Evolutionary conservation across 1,140 invertebrate species (phyloP).

Genomic region (Procambarus virginalis): DNA sequence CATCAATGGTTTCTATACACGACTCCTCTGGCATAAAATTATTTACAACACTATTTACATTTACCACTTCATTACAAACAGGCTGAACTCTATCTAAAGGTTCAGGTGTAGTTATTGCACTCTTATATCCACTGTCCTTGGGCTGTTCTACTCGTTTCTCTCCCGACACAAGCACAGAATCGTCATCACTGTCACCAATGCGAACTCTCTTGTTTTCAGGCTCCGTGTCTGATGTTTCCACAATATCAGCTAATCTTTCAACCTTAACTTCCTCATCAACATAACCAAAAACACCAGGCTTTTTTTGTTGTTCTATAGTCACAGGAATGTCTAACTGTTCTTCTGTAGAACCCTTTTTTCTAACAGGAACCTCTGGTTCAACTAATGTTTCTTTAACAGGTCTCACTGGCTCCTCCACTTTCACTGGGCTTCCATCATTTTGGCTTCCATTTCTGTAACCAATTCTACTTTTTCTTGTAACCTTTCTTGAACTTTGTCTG

Average conservation of each 20-base stretch:
- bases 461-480: not conserved
- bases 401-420: not conserved
- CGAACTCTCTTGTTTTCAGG: conserved; percentile 58
- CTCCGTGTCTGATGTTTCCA: conserved; percentile 63
- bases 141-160: conserved; percentile 66
- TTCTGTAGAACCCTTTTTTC: conserved; percentile 2
- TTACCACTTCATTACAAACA: conserved; percentile 30
- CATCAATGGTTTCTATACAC: conserved; percentile 30
- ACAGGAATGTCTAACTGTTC: conserved; percentile 8
- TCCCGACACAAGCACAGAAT: conserved; percentile 13
- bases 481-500: conserved; percentile 9
- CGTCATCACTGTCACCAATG: conserved; percentile 64
- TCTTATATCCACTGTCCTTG: conserved; percentile 70
- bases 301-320: conserved; percentile 7
- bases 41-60: conserved; percentile 65
- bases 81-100: conserved; percentile 65
- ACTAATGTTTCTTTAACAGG: not conserved
- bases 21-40: conserved; percentile 49
- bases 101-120: conserved; percentile 70
- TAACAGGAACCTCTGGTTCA: conserved; percentile 5
- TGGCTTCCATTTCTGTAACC: not conserved
- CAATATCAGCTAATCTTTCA: conserved; percentile 60
- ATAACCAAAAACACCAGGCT: conserved; percentile 37
- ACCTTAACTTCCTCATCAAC: conserved; percentile 60
- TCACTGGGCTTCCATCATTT: not conserved